Evolutionary conservation across 2,888 invertebrate genomes (phyloP).

Genomic region (Athripsodes cinereus): DNA sequence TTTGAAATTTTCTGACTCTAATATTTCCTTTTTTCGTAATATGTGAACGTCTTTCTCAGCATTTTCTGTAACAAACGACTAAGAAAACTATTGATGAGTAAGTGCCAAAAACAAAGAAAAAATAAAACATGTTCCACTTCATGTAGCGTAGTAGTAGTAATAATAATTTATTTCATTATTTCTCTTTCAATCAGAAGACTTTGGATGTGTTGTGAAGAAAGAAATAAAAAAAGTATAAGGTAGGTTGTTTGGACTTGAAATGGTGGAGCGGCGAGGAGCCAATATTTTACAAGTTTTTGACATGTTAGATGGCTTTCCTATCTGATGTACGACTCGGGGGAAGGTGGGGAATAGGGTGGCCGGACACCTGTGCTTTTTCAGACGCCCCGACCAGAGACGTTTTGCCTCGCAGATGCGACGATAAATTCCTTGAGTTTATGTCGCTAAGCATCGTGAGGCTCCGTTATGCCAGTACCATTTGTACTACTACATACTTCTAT

Average conservation of each 20-base stretch:
- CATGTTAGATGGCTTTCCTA: constrained; percentile 57
- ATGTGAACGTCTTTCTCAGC: too few species aligned
- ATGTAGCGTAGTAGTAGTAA: too few species aligned
- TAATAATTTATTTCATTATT: background rate
- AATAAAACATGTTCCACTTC: background rate
- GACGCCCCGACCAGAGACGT: constrained; percentile 32
- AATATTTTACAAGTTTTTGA: constrained; percentile 66
- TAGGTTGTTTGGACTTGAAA: constrained; percentile 29
- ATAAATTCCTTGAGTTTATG: constrained; percentile 35
- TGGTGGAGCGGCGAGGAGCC: constrained; percentile 43
- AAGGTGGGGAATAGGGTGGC: constrained; percentile 26
- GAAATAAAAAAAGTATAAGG: constrained; percentile 9
- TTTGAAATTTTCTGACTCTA: too few species aligned
- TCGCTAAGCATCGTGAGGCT: constrained; percentile 28
- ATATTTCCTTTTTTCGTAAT: too few species aligned
- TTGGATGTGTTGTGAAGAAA: background rate
- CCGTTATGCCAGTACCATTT: constrained; percentile 3
- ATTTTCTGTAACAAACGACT: too few species aligned
- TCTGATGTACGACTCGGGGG: constrained; percentile 33
- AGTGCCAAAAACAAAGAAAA: too few species aligned
- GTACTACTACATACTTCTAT: background rate
- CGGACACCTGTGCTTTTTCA: constrained; percentile 35
- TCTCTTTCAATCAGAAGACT: constrained; percentile 21
- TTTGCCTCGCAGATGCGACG: constrained; percentile 28
- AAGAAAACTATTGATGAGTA: too few species aligned